Evolutionary conservation across 1,140 invertebrate genomes (phyloP), one percentile per base, ranked within the genome.

Genomic region (Maconellicoccus hirsutus): DNA sequence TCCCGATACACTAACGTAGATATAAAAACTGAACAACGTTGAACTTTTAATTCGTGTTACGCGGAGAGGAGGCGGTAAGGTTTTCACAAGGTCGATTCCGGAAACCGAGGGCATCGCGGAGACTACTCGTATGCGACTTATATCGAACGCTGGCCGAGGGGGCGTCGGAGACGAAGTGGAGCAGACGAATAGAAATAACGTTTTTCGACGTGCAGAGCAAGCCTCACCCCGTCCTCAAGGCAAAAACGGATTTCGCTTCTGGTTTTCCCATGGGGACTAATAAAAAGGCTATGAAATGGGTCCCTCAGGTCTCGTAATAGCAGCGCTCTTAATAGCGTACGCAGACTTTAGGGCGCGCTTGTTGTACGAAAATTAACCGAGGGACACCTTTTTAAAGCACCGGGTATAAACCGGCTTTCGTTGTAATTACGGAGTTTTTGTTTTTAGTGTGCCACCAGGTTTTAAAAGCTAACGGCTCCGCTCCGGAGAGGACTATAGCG

Each of bases 281-380:
- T 66, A 66, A 66, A 66, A 66, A 66, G 61, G 61, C 61, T 66
- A 66, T 66, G 61, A 66, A 66, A 66, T 66, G 61, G 61, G 61
- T 66, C 61, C 61, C 61, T 25, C 61, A 66, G 61, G 61, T 66
- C 61, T 66, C 61, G 61, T 66, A 66, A 66, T 66, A 66, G 61
- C 61, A 66, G 61, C 61, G 21, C 61, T 66, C 61, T 66, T 66
- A 66, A 66, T 66, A 66, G 61, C 25, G 25, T 66, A 66, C 61
- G 61, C 61, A 66, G 61, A 66, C 61, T 66, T 66, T 66, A 66
- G 61, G 61, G 61, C 61, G 61, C 61, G 61, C 61, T 66, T 66
- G 61, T 66, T 66, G 61, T 66, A 66, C 61, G 61, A 66, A 66
- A 66, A 66, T 66, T 66, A 66, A 66, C 61, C 61, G 61, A 66